phyloP scores from a whole-genome alignment of 2,797 vertebrate species.

The Decapterus maruadsi region DNA sequence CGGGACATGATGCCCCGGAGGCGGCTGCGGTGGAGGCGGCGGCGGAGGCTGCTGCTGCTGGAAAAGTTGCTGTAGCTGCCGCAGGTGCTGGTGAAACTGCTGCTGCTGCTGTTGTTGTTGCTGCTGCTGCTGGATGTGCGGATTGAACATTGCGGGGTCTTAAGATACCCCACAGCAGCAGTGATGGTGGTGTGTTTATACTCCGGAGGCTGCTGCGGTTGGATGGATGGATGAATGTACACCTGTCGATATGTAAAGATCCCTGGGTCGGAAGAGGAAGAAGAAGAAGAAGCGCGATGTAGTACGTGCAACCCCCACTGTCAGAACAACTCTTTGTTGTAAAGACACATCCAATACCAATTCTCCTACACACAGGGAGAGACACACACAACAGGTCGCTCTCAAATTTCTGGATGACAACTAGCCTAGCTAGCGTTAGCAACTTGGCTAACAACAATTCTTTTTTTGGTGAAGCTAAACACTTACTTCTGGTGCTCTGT shows the following conservation, averaged over 20 bases:
- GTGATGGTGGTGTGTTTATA: neutral
- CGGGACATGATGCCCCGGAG: conserved; percentile 84
- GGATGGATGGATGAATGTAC: neutral
- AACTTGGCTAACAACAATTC: conserved; percentile 49
- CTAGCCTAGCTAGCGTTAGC: conserved; percentile 65
- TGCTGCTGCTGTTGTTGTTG: conserved; percentile 82
- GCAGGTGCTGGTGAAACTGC: conserved; percentile 88
- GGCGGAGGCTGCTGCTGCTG: conserved; percentile 86
- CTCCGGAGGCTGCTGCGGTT: neutral
- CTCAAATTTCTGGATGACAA: conserved; percentile 52
- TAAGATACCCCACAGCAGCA: conserved; percentile 4
- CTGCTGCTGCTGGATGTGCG: conserved; percentile 88
- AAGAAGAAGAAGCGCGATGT: neutral
- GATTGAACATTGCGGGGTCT: conserved; percentile 84
- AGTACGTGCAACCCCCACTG: neutral
- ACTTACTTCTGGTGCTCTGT: neutral
- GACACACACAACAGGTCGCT: conserved; percentile 62
- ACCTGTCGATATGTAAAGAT: neutral
- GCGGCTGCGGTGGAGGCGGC: conserved; percentile 84
- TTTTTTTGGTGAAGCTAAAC: neutral
- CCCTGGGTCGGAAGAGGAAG: conserved; percentile 1
- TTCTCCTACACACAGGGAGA: conserved; percentile 7
- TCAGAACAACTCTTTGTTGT: conserved; percentile 4
- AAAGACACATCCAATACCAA: conserved; percentile 22
- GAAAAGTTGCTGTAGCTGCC: conserved; percentile 88